A percentile compares a stretch with the other conserved stretches of the same genome.
Evolutionary conservation across 2,797 vertebrate genomes (phyloP).

Genomic region (Rhynchotus rufescens): DNA sequence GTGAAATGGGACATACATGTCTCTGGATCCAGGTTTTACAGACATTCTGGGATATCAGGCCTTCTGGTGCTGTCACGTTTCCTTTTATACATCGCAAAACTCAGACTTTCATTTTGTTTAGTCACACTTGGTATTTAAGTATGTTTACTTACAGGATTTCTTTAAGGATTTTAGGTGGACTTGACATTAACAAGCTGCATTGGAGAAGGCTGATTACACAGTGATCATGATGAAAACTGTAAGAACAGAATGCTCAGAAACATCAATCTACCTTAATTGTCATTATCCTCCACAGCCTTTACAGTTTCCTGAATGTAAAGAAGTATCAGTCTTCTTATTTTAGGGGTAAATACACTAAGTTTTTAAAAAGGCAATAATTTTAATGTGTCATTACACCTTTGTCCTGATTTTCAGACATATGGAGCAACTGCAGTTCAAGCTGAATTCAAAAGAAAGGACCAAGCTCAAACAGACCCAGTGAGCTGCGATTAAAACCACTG

Average conservation of each 20-base stretch:
- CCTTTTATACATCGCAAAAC: not conserved
- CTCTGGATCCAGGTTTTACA: not conserved
- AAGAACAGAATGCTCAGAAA: not conserved
- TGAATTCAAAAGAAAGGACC: not conserved
- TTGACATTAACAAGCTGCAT: not conserved
- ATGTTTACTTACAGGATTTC: not conserved
- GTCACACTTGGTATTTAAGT: not conserved
- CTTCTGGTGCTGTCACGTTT: not conserved
- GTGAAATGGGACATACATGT: not conserved
- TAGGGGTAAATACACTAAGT: not conserved
- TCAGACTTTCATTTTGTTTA: not conserved
- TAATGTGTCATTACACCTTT: not conserved
- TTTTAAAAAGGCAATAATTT: not conserved
- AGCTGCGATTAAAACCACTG: not conserved
- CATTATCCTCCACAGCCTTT: not conserved
- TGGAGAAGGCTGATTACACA: not conserved
- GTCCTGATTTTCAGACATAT: not conserved
- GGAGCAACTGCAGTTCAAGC: not conserved
- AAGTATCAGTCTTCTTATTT: not conserved
- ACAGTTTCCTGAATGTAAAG: not conserved
- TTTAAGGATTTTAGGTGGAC: not conserved
- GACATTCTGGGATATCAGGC: not conserved
- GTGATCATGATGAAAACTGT: not conserved
- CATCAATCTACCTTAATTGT: not conserved
- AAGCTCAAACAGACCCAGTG: not conserved